Evolutionary conservation across 2,113 vertebrate genomes (phyloP), one percentile per base, ranked within the genome.

Genomic region (Lutjanus erythropterus): DNA sequence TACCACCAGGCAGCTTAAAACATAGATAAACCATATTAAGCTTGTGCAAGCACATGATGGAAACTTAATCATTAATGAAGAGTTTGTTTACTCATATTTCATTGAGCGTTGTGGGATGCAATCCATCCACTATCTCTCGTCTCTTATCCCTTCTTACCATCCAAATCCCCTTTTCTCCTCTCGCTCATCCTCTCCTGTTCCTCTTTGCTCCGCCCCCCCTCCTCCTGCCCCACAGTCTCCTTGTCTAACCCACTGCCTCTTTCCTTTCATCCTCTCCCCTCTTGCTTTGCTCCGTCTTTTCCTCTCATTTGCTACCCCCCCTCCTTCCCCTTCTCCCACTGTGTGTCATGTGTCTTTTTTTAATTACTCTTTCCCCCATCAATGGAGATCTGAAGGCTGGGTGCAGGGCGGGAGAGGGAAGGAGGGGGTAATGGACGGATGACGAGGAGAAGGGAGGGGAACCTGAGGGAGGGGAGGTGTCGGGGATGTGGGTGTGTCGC

Each of bases 61-160:
- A 49, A 82, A 68, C 53, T 80, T 23, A 21, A 80, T 86, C 77
- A 84, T 78, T 84, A 81, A 76, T 74, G 47, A 78, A 62, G 46
- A 69, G 16, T 75, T 71, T 87, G 66, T 85, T 88, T 87, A 72
- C 76, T 83, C 69, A 15, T 75, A 78, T 75, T 88, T 73, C 69
- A 75, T 53, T 52, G 62, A 88, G 50, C 39, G 70, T 65, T 59
- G 2, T 3, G 8, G 58, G 73, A 80, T 71, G 75, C 56, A 80
- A 82, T 85, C 86, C 65, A 87, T 84, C 82, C 25, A 19, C 27
- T 55, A 58, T 73, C 60, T 73, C 60, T 56, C 11, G 1, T 69
- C 64, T 87, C 70, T 88, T 83, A 89, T 86, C 81, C 79, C 64
- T 59, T 44, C 83, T 90, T 88, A 86, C 31, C 61, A 75, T 80